Base-by-base conservation (phyloP, 2,888 invertebrate genomes). In the Tetragonula carbonaria region DNA sequence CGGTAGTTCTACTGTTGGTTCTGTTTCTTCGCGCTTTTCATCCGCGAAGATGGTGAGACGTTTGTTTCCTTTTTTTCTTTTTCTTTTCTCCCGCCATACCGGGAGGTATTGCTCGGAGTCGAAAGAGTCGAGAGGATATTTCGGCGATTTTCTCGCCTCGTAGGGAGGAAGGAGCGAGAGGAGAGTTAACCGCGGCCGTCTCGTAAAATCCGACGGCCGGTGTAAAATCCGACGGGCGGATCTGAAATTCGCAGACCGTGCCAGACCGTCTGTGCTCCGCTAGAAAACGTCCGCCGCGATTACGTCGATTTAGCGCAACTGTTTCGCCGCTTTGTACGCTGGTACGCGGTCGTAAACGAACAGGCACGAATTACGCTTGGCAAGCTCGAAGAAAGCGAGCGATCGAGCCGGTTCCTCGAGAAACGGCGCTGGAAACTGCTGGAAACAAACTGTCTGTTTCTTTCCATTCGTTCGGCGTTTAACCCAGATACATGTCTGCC, bases 171-270 rank as follows among this genome's bases (percentile, higher is more conserved):
- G 62, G 18, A 23, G 38, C n/a, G 67, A 45, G 67, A 45, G 45
- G 45, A 8, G 45, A 59, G 66, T 71, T 75, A 68, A 73, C 72
- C 73, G 59, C 55, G 53, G 67, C 57, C 71, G 28, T 70, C 77
- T 80, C 79, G 67, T 85, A 78, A 81, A 85, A 85, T 70, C 65
- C 68, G 6, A 67, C 55, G 73, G 50, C 45, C 6, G 28, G 51
- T 65, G 55, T 73, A 80, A 79, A 79, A 74, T 59, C 67, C 51
- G 59, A 4, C 55, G 72, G 72, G 4, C 55, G 72, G 72, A 72
- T 59, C 63, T 74, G 74, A 63, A 63, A 63, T 74, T 74, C 63
- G 51, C 28, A 63, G 74, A 63, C 74, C 51, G 33, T 51, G 63
- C 63, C 50, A 63, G 62, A 21, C 63, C 11, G 45, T 1, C 45